Evolutionary conservation across 2,888 invertebrate genomes (phyloP), one percentile per base, ranked within the genome.

Genomic region (Lithophane ornitopus): DNA sequence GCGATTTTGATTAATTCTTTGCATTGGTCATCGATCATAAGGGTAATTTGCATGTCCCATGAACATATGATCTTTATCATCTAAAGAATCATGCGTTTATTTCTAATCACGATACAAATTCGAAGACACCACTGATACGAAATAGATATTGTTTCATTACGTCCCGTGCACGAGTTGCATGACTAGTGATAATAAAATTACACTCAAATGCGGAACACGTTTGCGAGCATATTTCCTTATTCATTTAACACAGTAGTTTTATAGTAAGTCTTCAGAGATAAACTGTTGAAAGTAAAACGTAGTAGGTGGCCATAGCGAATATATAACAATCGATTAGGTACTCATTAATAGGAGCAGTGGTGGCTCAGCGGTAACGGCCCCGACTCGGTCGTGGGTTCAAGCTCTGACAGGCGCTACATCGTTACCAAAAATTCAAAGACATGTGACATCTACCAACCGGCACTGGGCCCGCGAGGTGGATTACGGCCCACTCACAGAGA

Each of bases 151-250:
- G 66, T 82, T 78, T 44, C 59, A 56, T 54, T 63, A 61, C 61
- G 71, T 49, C 34, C 61, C 44, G 74, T 70, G 86, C 86, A 86
- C 84, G 87, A 70, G 71, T 73, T 70, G 86, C 86, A 86, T 86
- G 87, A 70, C 74, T 73, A 52, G 39, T 70, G 66, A 80, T 86
- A 85, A 76, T 86, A 84, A 84, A 86, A 86, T 71, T 58, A 71
- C 34, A 76, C 46, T 74, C 59, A 75, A 75, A 84, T 72, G 81
- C 77, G 78, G 81, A 86, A 84, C 85, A 80, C 61, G 71, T 80
- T 54, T 58, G 39, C 44, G 44, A 44, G 61, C 44, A 67, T 56
- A 76, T 84, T 85, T 85, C 87, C 86, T 86, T 65, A 84, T 84
- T 72, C 76, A 67, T 67, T 56, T 59, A 71, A 39, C 39, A 74